Evolutionary conservation across 2,113 vertebrate genomes (phyloP).

Genomic region (Brachypodius melanocephalos): DNA sequence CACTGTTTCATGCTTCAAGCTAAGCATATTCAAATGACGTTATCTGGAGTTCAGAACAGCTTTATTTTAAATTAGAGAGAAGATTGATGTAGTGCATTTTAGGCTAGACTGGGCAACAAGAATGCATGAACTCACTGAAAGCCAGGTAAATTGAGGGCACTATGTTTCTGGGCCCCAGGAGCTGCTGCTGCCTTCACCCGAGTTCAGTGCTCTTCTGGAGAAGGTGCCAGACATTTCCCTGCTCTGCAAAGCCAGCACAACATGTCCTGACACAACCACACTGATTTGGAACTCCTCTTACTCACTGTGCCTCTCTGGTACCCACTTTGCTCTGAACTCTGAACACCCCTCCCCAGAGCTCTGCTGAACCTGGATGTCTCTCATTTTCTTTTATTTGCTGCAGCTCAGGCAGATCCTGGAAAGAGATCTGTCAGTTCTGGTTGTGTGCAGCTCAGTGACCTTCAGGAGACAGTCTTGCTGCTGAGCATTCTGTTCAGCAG

Average conservation of each 20-base stretch:
- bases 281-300: not conserved
- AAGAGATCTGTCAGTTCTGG: constrained; percentile 7
- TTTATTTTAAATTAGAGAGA: not conserved
- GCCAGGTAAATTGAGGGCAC: not conserved
- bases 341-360: not conserved
- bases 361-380: not conserved
- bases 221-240: not conserved
- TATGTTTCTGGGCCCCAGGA: not conserved
- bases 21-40: not conserved
- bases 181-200: not conserved
- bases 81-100: not conserved
- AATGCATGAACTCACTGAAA: not conserved
- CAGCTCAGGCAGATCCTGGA: not conserved
- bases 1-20: not conserved
- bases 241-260: not conserved
- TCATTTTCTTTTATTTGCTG: not conserved
- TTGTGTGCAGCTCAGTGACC: not conserved
- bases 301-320: not conserved
- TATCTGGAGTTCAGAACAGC: not conserved
- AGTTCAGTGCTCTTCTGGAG: not conserved
- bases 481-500: not conserved
- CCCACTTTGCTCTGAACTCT: not conserved
- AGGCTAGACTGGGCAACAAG: not conserved
- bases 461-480: not conserved
- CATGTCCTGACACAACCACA: not conserved